Evolutionary conservation across 2,888 invertebrate genomes (phyloP).

Genomic region (Mimumesa dahlbomi): DNA sequence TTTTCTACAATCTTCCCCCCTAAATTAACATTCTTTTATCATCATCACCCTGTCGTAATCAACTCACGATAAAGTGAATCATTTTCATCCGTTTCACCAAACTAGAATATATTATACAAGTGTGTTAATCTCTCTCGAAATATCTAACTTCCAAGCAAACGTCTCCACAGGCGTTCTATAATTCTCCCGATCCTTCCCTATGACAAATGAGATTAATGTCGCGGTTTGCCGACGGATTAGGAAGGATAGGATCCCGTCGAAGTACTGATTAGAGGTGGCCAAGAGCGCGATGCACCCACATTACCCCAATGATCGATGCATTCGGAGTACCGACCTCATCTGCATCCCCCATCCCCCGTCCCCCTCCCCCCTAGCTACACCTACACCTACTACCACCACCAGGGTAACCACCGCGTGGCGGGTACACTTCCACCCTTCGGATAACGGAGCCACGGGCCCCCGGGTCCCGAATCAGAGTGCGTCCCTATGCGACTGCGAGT

Average conservation of each 20-base stretch:
- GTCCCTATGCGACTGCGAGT: slow-evolving; percentile 63
- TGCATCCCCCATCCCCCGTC: slow-evolving; percentile 68
- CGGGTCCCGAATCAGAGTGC: slow-evolving; percentile 32
- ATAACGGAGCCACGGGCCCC: slow-evolving; percentile 47
- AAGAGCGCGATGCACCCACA: slow-evolving; percentile 60
- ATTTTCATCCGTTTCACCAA: no score
- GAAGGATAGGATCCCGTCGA: slow-evolving; percentile 64
- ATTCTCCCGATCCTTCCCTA: slow-evolving; percentile 63
- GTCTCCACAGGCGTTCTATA: slow-evolving; percentile 52
- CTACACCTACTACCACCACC: slow-evolving; percentile 13
- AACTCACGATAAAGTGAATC: no score
- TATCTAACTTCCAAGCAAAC: not conserved
- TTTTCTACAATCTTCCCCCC: not conserved
- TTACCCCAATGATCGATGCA: slow-evolving; percentile 74
- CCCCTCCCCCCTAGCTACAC: slow-evolving; percentile 25
- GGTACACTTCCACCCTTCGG: slow-evolving; percentile 37
- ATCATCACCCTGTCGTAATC: no score
- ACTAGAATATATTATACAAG: not conserved
- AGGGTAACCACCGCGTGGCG: slow-evolving; percentile 40
- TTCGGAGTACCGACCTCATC: slow-evolving; percentile 70
- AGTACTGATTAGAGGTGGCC: slow-evolving; percentile 74
- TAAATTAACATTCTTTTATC: no score
- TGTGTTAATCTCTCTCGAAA: no score
- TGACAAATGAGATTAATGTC: slow-evolving; percentile 76
- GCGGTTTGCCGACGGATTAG: slow-evolving; percentile 68